Conservation (phyloP, 2,797 vertebrate species). For the Propithecus perrieri region DNA sequence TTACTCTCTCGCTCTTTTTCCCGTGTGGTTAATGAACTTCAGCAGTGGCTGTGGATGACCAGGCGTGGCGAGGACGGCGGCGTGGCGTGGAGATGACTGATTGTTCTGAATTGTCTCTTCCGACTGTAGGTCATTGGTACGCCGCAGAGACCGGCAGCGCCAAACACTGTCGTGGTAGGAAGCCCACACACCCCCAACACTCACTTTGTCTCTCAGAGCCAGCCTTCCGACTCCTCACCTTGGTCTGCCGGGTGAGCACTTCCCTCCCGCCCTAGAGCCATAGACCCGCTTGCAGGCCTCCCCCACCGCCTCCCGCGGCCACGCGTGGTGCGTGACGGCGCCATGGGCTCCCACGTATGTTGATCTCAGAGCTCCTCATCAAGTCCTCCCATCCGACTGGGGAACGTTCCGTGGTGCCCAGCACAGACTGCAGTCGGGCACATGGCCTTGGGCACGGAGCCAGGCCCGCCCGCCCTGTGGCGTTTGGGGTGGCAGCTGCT, state of each 20-base stretch:
- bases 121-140: conserved; percentile 94
- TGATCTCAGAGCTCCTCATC: not conserved
- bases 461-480: not conserved
- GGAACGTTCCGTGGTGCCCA: not conserved
- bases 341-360: not conserved
- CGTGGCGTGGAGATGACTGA: not conserved
- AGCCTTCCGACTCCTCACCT: conserved; percentile 96
- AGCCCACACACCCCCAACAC: conserved; percentile 98
- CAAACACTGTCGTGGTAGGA: conserved; percentile 95
- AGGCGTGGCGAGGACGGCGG: not conserved
- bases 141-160: conserved; percentile 95
- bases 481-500: not conserved
- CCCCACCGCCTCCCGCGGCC: not conserved
- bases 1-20: not conserved
- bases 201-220: conserved; percentile 97
- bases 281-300: not conserved
- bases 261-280: not conserved
- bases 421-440: not conserved
- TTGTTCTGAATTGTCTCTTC: conserved; percentile 66
- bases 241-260: conserved; percentile 97
- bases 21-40: not conserved
- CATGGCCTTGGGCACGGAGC: not conserved
- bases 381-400: too few species aligned
- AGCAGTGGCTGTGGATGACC: not conserved
- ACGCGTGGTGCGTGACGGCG: not conserved